Percentiles rank a stretch among this genome's conserved stretches.
phyloP scores from a whole-genome alignment of 2,888 invertebrate species.

The Trachelus stipa region DNA sequence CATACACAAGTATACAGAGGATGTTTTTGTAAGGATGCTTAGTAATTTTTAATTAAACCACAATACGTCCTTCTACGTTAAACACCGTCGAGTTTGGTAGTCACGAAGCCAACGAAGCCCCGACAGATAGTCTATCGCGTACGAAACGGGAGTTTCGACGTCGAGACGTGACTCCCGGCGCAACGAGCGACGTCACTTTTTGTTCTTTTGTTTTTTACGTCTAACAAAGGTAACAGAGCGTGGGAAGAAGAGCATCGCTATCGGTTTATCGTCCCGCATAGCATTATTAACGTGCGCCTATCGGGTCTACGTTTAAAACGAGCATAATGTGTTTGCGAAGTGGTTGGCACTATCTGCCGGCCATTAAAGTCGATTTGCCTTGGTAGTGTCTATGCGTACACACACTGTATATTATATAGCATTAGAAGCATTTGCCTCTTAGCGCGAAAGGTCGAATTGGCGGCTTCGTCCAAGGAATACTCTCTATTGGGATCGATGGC shows the following conservation, averaged over 20 bases:
- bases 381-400: background rate
- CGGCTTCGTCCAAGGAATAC: background rate
- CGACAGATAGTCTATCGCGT: slow-evolving; percentile 27
- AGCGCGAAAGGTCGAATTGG: background rate
- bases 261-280: slow-evolving; percentile 53
- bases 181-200: background rate
- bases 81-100: background rate
- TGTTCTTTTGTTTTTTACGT: background rate
- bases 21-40: background rate
- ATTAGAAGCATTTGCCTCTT: background rate
- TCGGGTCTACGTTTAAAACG: slow-evolving; percentile 35
- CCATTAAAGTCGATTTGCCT: slow-evolving; percentile 32
- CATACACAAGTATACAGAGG: background rate
- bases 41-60: background rate
- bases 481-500: background rate
- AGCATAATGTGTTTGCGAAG: slow-evolving; percentile 40
- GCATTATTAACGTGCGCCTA: slow-evolving; percentile 40
- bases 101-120: slow-evolving; percentile 22
- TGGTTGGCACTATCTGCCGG: slow-evolving; percentile 32
- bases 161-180: slow-evolving; percentile 27
- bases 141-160: slow-evolving; percentile 25
- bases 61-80: background rate
- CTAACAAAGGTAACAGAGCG: slow-evolving; percentile 28
- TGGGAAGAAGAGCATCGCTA: slow-evolving; percentile 51
- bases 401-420: no score